phyloP scores from a whole-genome alignment of 2,113 vertebrate genomes.

The Egretta garzetta region DNA sequence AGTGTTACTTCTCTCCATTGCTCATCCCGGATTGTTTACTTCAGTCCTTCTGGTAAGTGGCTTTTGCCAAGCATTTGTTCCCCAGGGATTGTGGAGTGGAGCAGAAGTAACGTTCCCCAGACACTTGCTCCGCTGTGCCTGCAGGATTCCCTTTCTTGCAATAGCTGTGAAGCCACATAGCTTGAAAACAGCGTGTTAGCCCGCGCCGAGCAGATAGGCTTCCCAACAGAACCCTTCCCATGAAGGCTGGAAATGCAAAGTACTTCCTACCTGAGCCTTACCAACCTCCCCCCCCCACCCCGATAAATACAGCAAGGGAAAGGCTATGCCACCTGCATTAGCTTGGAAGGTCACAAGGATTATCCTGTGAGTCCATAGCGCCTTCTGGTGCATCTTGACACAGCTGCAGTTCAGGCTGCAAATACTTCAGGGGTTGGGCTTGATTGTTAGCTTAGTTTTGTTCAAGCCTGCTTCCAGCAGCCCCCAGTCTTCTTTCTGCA shows the following conservation, averaged over 20 bases:
- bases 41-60: not conserved
- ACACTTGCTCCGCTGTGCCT: fast-evolving
- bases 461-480: not conserved
- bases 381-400: not conserved
- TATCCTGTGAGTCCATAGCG: not conserved
- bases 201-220: not conserved
- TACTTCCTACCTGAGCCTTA: not conserved
- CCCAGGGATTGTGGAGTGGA: fast-evolving
- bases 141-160: not conserved
- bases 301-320: not conserved
- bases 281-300: not conserved
- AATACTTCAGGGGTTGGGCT: not conserved
- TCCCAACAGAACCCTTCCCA: not conserved
- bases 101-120: not conserved
- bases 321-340: not conserved
- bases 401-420: not conserved
- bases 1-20: not conserved
- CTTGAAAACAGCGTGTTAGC: not conserved
- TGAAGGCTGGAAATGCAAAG: not conserved
- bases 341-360: not conserved
- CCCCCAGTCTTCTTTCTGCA: not conserved
- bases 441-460: not conserved
- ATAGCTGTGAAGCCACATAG: fast-evolving
- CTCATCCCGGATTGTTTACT: not conserved
- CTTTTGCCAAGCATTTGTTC: not conserved